These are phyloP conservation scores for Cancer borealis DNA, from an alignment of 2,888 invertebrate species.

Conservation along the genomic window DNA sequence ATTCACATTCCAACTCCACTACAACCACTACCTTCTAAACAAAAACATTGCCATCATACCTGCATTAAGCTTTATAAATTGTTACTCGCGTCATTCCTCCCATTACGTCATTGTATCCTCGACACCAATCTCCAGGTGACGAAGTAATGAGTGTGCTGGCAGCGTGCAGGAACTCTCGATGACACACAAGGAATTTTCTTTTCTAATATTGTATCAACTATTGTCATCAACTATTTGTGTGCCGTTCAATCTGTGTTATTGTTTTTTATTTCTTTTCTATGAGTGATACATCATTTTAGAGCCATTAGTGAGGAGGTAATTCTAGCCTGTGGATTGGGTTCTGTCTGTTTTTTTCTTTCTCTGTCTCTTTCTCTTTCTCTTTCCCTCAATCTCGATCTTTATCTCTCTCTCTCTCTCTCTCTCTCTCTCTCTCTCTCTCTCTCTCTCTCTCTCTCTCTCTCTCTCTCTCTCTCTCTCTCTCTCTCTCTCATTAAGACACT, in stretches of 20 bases:
- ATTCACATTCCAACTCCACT: not conserved
- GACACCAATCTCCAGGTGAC: not conserved
- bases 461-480: not conserved
- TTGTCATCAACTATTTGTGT: not conserved
- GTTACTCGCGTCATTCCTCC: not conserved
- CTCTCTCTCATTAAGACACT: not conserved
- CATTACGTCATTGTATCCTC: not conserved
- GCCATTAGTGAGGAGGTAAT: too few species aligned
- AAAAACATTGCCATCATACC: not conserved
- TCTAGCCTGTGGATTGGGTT: not conserved
- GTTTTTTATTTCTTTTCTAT: too few species aligned
- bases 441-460: slow-evolving; percentile 1
- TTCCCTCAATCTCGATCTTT: not conserved
- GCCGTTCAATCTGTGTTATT: not conserved
- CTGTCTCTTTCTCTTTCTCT: not conserved
- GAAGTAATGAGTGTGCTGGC: not conserved
- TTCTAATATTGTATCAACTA: not conserved
- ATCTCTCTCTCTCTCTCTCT: not conserved
- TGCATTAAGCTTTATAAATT: not conserved
- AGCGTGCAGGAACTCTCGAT: not conserved
- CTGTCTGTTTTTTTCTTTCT: not conserved
- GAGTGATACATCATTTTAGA: too few species aligned
- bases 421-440: not conserved
- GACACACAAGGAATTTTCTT: not conserved
- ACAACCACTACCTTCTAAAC: not conserved